Conservation (phyloP, 2,888 invertebrate genomes). For the Tachina lurida region DNA sequence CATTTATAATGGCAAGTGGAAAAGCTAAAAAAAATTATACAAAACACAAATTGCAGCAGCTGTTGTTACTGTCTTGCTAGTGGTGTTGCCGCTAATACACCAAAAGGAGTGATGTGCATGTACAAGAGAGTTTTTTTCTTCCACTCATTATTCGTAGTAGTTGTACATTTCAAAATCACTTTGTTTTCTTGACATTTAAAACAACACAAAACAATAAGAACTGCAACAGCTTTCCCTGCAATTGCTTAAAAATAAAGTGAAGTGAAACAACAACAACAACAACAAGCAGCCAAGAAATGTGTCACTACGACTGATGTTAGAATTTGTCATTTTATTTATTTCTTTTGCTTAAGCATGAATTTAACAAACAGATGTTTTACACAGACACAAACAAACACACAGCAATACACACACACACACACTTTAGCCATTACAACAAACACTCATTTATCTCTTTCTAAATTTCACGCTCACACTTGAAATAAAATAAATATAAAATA, state of each 20-base stretch:
- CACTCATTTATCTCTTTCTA: neutral
- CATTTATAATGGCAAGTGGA: conserved; percentile 59
- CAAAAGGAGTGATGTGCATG: conserved; percentile 19
- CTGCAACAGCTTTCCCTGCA: conserved; percentile 35
- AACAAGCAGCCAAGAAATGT: conserved; percentile 60
- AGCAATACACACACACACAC: neutral
- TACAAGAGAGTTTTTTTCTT: conserved; percentile 4
- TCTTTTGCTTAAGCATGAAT: conserved; percentile 37
- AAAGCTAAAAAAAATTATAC: neutral
- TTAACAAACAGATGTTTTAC: conserved; percentile 47
- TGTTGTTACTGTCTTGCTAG: conserved; percentile 42
- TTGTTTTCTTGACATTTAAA: conserved; percentile 71
- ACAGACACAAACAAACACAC: conserved; percentile 8
- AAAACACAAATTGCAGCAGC: conserved; percentile 50
- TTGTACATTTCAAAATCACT: conserved; percentile 67
- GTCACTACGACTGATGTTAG: conserved; percentile 70
- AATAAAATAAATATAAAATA: conserved; percentile 26
- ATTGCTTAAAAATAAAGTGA: conserved; percentile 34
- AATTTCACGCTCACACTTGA: neutral
- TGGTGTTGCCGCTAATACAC: conserved; percentile 47
- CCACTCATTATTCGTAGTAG: conserved; percentile 10
- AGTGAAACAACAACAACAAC: conserved; percentile 1
- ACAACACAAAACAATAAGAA: conserved; percentile 53
- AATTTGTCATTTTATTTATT: conserved; percentile 70
- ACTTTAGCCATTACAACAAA: neutral